phyloP scores from a whole-genome alignment of 2,888 invertebrate species.

The Arctia plantaginis region DNA sequence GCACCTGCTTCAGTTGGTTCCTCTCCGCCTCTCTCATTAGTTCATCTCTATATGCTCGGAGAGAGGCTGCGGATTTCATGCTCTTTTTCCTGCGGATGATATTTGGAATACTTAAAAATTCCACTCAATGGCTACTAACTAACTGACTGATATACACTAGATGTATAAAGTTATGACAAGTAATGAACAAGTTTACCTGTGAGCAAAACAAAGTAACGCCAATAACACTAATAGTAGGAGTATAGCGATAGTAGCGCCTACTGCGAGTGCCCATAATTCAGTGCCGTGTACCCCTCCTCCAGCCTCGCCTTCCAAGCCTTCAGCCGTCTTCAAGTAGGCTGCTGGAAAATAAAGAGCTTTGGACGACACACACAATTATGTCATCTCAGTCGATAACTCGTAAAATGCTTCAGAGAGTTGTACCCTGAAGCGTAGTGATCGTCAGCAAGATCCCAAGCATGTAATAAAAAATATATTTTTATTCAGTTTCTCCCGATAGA shows the following conservation, averaged over 20 bases:
- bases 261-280: conserved; percentile 88
- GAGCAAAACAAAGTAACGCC: conserved; percentile 79
- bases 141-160: too few species aligned
- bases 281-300: conserved; percentile 71
- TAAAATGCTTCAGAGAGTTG: too few species aligned
- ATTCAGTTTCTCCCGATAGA: too few species aligned
- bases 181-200: conserved; percentile 65
- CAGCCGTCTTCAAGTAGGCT: conserved; percentile 90
- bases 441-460: too few species aligned
- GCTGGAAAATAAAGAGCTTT: conserved; percentile 59
- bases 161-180: neutral
- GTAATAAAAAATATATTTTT: too few species aligned
- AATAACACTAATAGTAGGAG: conserved; percentile 86
- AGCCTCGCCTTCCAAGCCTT: conserved; percentile 87
- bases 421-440: too few species aligned
- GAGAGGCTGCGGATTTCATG: conserved; percentile 76
- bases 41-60: conserved; percentile 77
- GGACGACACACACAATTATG: conserved; percentile 8
- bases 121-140: neutral
- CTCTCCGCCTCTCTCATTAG: conserved; percentile 78
- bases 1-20: conserved; percentile 79
- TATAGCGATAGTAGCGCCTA: conserved; percentile 87
- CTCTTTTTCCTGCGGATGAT: conserved; percentile 69
- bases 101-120: neutral
- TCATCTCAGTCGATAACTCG: too few species aligned